A percentile compares a stretch with the other conserved stretches of the same genome.
Evolutionary conservation across 2,797 vertebrate species (phyloP).

Genomic region (Psittacula derbiana): DNA sequence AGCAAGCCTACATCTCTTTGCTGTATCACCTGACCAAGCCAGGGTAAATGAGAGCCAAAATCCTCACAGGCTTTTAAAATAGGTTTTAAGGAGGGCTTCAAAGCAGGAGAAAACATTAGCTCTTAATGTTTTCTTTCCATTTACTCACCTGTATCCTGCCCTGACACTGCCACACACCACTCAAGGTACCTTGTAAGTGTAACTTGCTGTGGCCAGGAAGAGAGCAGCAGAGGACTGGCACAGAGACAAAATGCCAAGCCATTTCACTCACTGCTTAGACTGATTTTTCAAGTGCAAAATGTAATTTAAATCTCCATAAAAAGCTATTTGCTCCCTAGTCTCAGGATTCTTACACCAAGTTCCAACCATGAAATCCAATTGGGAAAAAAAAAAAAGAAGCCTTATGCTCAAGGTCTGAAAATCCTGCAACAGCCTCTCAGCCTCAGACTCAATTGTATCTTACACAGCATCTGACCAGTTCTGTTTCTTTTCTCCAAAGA

Average conservation of each 20-base stretch:
- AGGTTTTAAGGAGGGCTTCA: neutral
- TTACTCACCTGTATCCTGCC: neutral
- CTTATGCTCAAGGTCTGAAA: neutral
- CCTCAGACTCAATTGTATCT: neutral
- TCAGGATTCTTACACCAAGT: neutral
- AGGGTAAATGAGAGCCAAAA: neutral
- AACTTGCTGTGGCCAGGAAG: neutral
- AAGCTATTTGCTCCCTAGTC: conserved; percentile 49
- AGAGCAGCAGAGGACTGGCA: neutral
- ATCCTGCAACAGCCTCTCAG: neutral
- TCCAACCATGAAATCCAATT: conserved; percentile 48
- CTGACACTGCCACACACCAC: neutral
- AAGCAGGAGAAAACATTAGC: neutral
- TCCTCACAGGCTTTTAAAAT: neutral
- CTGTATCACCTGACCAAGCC: neutral
- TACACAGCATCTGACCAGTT: neutral
- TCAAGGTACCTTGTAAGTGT: neutral
- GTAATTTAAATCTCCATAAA: conserved; percentile 56
- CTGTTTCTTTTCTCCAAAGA: neutral
- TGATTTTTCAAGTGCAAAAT: conserved; percentile 45
- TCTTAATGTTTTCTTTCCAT: neutral
- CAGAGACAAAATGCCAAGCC: neutral
- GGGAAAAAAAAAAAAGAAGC: neutral
- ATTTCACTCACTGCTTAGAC: neutral
- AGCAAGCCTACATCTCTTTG: neutral